These are phyloP conservation scores for Diadromus collaris DNA, from an alignment of 2,888 invertebrate species.

Conservation along the genomic window DNA sequence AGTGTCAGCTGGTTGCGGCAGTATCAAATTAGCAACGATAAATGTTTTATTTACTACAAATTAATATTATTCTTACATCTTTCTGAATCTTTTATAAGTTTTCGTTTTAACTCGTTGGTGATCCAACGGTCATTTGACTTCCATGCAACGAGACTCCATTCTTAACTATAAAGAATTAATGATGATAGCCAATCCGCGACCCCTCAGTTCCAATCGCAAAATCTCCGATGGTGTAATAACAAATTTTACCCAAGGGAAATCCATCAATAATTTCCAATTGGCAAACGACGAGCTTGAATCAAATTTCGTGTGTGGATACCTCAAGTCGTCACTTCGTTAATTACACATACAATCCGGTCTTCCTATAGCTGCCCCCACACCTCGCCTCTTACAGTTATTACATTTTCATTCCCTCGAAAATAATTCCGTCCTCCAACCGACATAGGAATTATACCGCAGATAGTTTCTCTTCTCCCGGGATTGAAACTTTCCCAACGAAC, in stretches of 20 bases:
- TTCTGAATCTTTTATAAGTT: too few relatives aligned
- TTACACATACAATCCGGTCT: neutral
- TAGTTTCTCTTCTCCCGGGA: conserved; percentile 3
- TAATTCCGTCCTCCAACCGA: conserved; percentile 5
- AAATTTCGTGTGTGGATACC: neutral
- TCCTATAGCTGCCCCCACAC: neutral
- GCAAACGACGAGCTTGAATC: neutral
- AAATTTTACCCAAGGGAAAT: neutral
- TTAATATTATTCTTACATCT: too few relatives aligned
- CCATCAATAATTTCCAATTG: neutral
- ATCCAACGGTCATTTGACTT: too few relatives aligned
- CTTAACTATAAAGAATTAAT: too few relatives aligned
- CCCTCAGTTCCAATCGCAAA: too few relatives aligned
- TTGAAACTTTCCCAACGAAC: conserved; percentile 32
- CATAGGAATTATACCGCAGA: conserved; percentile 1
- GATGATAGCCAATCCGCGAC: too few relatives aligned
- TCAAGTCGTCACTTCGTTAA: neutral
- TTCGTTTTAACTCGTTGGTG: too few relatives aligned
- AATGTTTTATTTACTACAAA: too few relatives aligned
- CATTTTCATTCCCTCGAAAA: conserved; percentile 10
- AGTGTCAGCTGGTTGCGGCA: too few relatives aligned
- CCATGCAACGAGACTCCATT: too few relatives aligned
- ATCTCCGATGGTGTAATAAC: neutral
- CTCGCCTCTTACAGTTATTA: conserved; percentile 13
- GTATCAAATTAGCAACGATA: too few relatives aligned